Base-by-base conservation (phyloP, 2,113 vertebrate genomes). In the Motacilla alba region DNA sequence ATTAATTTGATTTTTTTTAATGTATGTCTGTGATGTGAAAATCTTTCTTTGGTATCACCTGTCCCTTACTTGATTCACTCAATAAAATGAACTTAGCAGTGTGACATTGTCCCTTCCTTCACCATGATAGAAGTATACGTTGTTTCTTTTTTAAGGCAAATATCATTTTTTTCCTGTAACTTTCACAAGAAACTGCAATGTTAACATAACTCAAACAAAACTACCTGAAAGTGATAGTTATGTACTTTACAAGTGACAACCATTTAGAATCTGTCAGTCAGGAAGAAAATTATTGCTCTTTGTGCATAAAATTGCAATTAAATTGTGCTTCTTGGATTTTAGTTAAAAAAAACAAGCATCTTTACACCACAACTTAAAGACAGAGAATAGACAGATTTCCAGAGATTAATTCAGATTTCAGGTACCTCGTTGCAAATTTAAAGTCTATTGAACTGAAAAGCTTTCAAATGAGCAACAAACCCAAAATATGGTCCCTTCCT, bases 221-320 rank as follows among this genome's bases (percentile, higher is more conserved):
- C 80, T 90, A 96, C 77, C 67, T 96, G 95, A 94, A 97, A 97
- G 60, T 90, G 94, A 97, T 96, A 95, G 93, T 95, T 95, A 94
- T 52, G 86, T 87, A 73, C 88, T 95, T 95, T 94, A 78, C 63
- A 95, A 96, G 93, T 96, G 96, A 97, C 94, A 96, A 52, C 84
- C 90, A 90, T 95, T 97, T 93, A 96, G 90, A 95, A 79, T 35
- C 46, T 93, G 94, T 96, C 96, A 97, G 66, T 96, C 93, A 96
- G 64, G 43, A 87, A 73, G 93, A 89, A 96, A 97, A 96, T 96
- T 90, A 95, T 91, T 95, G 67, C 66, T 90, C 92, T 95, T 89
- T 90, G 87, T 89, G 90, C 87, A 90, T 90, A 94, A 88, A 95
- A 95, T 80, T 90, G 87, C 92, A 97, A 97, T 97, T 95, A 95